These are phyloP conservation scores for Pseudomugil gertrudae DNA, from an alignment of 2,797 vertebrate genomes.

Conservation along the genomic window DNA sequence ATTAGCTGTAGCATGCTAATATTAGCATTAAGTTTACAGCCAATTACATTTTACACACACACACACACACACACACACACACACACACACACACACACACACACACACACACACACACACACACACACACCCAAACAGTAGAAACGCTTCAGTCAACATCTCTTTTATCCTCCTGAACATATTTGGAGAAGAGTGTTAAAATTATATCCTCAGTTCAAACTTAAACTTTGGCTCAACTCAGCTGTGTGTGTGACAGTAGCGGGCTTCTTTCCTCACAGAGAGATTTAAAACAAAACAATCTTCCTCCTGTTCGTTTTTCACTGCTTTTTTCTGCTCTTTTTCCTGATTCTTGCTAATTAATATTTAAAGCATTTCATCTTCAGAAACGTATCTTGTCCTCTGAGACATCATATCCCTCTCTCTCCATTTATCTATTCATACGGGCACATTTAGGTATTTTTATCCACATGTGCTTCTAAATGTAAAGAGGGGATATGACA, in stretches of 20 bases:
- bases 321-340: constrained; percentile 22
- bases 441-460: constrained; percentile 59
- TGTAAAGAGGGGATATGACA: background rate
- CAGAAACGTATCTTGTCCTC: constrained; percentile 52
- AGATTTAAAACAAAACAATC: too few species aligned
- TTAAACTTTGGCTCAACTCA: background rate
- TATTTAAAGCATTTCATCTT: constrained; percentile 68
- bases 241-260: background rate
- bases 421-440: constrained; percentile 64
- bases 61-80: background rate
- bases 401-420: constrained; percentile 47
- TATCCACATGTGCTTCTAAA: constrained; percentile 39
- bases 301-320: constrained; percentile 11
- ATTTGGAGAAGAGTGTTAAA: background rate
- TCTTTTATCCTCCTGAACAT: background rate
- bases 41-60: too few species aligned
- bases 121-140: too few species aligned
- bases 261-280: background rate
- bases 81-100: too few species aligned
- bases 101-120: background rate
- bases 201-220: background rate
- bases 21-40: background rate
- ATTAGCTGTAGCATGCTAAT: too few species aligned
- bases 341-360: constrained; percentile 64
- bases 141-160: background rate